Evolutionary conservation across 2,797 vertebrate species (phyloP).

Genomic region (Falco biarmicus): DNA sequence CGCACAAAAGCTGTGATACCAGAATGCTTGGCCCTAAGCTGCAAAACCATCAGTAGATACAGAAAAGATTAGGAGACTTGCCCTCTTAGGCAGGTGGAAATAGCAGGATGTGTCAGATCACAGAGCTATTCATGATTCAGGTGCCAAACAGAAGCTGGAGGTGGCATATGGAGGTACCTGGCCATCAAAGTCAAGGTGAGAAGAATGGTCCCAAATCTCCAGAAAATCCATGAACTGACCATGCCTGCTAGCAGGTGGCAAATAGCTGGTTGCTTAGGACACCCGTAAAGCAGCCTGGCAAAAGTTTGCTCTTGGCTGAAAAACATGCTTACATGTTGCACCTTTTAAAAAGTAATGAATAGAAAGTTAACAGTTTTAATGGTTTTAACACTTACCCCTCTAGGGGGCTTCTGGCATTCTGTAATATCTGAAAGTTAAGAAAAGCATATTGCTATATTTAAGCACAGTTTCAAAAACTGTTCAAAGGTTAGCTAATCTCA

Average conservation of each 20-base stretch:
- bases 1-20: neutral
- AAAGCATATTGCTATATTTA: conserved; percentile 16
- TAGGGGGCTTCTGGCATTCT: conserved; percentile 31
- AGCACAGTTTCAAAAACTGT: neutral
- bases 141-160: neutral
- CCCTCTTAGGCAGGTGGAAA: neutral
- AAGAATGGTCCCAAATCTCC: neutral
- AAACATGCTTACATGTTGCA: neutral
- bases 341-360: conserved; percentile 56
- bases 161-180: neutral
- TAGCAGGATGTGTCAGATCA: neutral
- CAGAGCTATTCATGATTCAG: neutral
- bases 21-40: neutral
- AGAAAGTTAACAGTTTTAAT: conserved; percentile 58
- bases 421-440: conserved; percentile 19
- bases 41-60: neutral
- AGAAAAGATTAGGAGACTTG: neutral
- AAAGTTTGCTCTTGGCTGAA: conserved; percentile 4
- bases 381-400: conserved; percentile 54
- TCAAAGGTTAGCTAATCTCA: neutral
- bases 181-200: neutral
- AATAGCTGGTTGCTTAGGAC: neutral
- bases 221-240: neutral
- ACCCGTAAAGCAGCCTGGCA: neutral
- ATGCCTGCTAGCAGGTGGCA: neutral